Evolutionary conservation across 1,140 invertebrate genomes (phyloP).

Genomic region (Whitmania pigra): DNA sequence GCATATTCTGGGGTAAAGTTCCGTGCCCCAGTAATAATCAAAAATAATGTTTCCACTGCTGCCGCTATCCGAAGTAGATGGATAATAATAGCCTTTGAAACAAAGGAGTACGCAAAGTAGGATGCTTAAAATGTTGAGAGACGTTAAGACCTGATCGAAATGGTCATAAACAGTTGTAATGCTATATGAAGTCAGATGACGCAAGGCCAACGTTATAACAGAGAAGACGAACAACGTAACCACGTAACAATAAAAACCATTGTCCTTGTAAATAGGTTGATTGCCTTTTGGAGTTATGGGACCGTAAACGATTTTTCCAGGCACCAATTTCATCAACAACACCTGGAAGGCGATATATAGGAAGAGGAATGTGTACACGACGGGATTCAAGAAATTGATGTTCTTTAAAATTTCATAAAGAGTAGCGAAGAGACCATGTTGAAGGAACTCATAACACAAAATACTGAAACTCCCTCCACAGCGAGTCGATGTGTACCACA

Average conservation of each 20-base stretch:
- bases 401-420: constrained; percentile 31
- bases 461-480: constrained; percentile 33
- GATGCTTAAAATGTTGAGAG: constrained; percentile 46
- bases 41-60: constrained; percentile 42
- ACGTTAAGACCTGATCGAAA: constrained; percentile 45
- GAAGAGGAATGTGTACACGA: constrained; percentile 31
- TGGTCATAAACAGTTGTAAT: constrained; percentile 43
- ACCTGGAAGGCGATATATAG: constrained; percentile 33
- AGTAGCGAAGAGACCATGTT: constrained; percentile 20
- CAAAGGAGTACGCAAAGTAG: constrained; percentile 44
- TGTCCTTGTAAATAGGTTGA: constrained; percentile 46
- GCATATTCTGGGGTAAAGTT: constrained; percentile 47
- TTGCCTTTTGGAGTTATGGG: constrained; percentile 46
- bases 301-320: constrained; percentile 43
- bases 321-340: constrained; percentile 38
- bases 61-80: constrained; percentile 35
- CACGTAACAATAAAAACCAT: constrained; percentile 47
- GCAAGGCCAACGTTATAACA: constrained; percentile 31
- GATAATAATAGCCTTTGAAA: constrained; percentile 39
- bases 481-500: constrained; percentile 35
- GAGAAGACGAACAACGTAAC: constrained; percentile 40
- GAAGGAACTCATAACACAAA: constrained; percentile 7
- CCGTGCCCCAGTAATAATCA: constrained; percentile 51
- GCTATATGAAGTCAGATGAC: constrained; percentile 24
- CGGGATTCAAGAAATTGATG: constrained; percentile 28